Percentiles rank a stretch among this genome's conserved stretches.
phyloP scores from a whole-genome alignment of 1,140 invertebrate genomes.

The Brachionus plicatilis region DNA sequence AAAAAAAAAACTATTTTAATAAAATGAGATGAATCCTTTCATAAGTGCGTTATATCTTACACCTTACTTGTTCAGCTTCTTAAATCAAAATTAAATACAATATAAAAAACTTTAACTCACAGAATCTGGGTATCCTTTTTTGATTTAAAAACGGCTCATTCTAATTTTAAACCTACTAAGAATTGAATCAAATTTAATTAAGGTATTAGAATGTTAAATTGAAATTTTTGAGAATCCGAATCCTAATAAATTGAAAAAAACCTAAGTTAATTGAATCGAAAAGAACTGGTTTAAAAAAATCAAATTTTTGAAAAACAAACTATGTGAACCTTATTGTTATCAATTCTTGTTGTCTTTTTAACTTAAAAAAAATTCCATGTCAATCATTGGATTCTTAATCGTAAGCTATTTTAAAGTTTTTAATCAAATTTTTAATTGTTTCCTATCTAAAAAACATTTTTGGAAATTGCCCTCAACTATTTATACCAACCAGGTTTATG shows the following conservation, averaged over 20 bases:
- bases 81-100: background rate
- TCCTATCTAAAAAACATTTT: background rate
- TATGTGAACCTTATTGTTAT: background rate
- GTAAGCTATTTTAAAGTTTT: background rate
- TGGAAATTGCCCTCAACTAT: background rate
- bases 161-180: background rate
- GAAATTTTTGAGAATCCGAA: background rate
- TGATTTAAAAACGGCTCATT: background rate
- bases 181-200: background rate
- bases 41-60: background rate
- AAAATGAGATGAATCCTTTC: slow-evolving; percentile 12
- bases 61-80: background rate
- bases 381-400: background rate
- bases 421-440: background rate
- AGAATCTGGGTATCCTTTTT: background rate
- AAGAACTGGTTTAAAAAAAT: background rate
- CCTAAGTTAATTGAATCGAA: background rate
- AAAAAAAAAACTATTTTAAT: background rate
- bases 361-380: background rate
- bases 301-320: background rate
- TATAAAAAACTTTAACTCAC: background rate
- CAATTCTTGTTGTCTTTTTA: too few relatives aligned
- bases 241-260: background rate
- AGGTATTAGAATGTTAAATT: background rate
- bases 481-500: background rate